Conservation (phyloP, 2,797 vertebrate genomes). For the Numenius phaeopus region DNA sequence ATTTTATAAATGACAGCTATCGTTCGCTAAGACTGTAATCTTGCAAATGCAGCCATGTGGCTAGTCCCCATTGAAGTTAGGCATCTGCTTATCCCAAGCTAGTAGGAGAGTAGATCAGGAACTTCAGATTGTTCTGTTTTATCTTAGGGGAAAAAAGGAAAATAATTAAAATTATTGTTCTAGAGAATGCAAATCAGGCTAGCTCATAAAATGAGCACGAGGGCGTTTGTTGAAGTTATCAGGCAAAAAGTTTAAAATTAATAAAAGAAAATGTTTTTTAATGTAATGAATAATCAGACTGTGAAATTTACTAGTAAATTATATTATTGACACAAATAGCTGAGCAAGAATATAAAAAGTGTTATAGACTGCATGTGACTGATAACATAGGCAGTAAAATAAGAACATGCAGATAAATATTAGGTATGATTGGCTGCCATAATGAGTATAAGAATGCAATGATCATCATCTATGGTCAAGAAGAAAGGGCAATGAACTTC, state of each 20-base stretch:
- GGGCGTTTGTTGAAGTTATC: not conserved
- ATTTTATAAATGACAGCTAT: not conserved
- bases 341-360: not conserved
- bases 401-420: not conserved
- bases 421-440: not conserved
- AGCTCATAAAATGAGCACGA: not conserved
- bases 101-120: not conserved
- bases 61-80: not conserved
- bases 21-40: not conserved
- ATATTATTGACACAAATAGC: not conserved
- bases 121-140: slow-evolving; percentile 10
- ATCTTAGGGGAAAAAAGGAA: not conserved
- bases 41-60: not conserved
- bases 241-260: slow-evolving; percentile 11
- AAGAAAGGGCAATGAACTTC: not conserved
- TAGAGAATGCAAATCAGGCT: slow-evolving; percentile 9
- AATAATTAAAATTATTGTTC: slow-evolving; percentile 31
- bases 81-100: not conserved
- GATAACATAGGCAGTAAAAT: not conserved
- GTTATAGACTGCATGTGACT: not conserved
- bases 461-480: not conserved
- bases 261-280: not conserved
- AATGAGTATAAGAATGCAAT: not conserved
- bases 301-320: slow-evolving; percentile 17
- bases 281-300: slow-evolving; percentile 19